phyloP scores from a whole-genome alignment of 1,140 invertebrate genomes.

The Cryptotermes secundus region DNA sequence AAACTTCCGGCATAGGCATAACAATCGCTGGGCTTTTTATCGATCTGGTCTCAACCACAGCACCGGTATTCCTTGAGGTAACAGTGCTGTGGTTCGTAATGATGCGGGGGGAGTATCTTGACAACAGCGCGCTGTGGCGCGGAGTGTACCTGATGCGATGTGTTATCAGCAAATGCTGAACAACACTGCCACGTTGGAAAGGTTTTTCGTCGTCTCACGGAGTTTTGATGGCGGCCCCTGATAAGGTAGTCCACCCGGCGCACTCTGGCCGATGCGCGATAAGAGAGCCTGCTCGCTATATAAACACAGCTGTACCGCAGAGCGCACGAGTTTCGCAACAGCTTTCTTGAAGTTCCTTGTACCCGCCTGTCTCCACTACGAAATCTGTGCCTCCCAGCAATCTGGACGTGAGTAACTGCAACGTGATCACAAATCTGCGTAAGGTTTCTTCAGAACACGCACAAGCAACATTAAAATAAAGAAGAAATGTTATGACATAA shows the following conservation, averaged over 20 bases:
- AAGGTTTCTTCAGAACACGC: too few species aligned
- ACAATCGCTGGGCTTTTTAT: too few species aligned
- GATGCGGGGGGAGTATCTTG: background rate
- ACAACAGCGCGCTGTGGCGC: background rate
- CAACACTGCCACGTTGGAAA: constrained; percentile 13
- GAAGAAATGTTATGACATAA: background rate
- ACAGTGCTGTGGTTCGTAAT: too few species aligned
- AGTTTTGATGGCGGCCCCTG: constrained; percentile 12
- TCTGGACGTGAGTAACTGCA: too few species aligned
- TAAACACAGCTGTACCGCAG: background rate
- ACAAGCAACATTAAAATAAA: background rate
- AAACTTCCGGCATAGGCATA: too few species aligned
- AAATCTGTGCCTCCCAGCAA: too few species aligned
- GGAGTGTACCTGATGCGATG: constrained; percentile 3
- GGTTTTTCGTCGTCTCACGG: constrained; percentile 16
- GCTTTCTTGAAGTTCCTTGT: background rate
- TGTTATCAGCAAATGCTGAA: constrained; percentile 1
- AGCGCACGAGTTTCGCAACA: background rate
- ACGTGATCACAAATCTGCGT: too few species aligned
- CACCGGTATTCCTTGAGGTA: too few species aligned
- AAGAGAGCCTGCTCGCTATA: background rate
- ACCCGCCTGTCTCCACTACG: too few species aligned
- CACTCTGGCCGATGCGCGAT: constrained; percentile 12
- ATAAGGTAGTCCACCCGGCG: constrained; percentile 8
- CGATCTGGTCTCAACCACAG: too few species aligned